phyloP scores from a whole-genome alignment of 1,140 invertebrate genomes.

The Muscidifurax raptorellus region DNA sequence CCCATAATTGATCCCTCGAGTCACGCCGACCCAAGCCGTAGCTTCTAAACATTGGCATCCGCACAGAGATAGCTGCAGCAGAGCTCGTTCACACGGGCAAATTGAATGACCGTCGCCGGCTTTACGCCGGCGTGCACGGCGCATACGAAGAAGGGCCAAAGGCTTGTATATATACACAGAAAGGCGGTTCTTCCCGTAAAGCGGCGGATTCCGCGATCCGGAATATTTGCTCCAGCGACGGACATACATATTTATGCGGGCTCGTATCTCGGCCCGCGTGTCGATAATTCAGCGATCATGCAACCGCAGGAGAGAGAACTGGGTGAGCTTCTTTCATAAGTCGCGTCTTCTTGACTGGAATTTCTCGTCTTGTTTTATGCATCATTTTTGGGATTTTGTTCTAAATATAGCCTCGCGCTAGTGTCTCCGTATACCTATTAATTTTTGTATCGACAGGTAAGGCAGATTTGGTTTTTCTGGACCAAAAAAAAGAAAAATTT shows the following conservation, averaged over 20 bases:
- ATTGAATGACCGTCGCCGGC: not conserved
- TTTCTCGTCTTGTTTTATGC: not conserved
- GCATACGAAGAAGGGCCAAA: not conserved
- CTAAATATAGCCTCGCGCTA: slow-evolving; percentile 21
- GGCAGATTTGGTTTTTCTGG: no score
- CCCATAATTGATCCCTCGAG: not conserved
- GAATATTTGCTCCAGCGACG: slow-evolving; percentile 60
- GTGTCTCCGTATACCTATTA: slow-evolving; percentile 43
- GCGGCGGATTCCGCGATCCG: slow-evolving; percentile 68
- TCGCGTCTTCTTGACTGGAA: not conserved
- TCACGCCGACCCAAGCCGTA: not conserved
- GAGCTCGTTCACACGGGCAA: not conserved
- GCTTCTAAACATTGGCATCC: not conserved
- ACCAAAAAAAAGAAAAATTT: no score
- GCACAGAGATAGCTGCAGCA: no score
- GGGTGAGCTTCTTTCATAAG: not conserved
- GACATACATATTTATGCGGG: slow-evolving; percentile 72
- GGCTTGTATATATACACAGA: not conserved
- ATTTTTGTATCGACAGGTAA: no score
- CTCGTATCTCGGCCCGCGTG: slow-evolving; percentile 53
- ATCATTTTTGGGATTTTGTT: no score
- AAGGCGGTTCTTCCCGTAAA: not conserved
- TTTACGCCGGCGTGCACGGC: not conserved
- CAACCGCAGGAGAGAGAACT: slow-evolving; percentile 53
- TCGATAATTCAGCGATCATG: slow-evolving; percentile 72